Evolutionary conservation across 2,797 vertebrate genomes (phyloP), one percentile per base, ranked within the genome.

Genomic region (Fistularia tabacaria): DNA sequence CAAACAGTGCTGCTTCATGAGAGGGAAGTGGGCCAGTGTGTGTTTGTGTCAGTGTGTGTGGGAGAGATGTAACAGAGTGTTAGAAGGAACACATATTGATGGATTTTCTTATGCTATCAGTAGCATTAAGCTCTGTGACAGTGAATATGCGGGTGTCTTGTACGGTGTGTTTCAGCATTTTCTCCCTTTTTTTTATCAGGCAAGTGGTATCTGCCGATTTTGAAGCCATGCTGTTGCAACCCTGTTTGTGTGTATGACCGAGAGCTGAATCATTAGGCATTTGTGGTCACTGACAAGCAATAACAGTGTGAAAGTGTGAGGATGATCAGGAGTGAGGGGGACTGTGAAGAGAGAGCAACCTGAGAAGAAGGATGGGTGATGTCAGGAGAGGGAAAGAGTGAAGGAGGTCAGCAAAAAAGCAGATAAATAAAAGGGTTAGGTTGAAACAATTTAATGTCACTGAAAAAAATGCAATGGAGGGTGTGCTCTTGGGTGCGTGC

Each of bases 1-100:
- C 70, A 71, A 85, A 86, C 80, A 60, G 66, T 75, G 71, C 59
- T 66, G 77, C 79, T 86, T 83, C 73, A 79, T 70, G 59, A 68
- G 68, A 77, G 71, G 71, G 80, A 87, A 81, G 72, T 83, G 76
- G 85, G 85, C 82, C 85, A 85, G 62, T 13, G 63, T 63, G 63
- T 66, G 62, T 41, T n/a, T 55, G 64, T 63, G 64, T 55, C 54
- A 51, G 59, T 54, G 57, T 54, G 36, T 54, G 53, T 54, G 61
- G 36, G 75, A 13, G 64, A 71, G 58, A 64, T 73, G 69, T 51
- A 74, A 65, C 37, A n/a, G 61, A 66, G 69, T 52, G 54, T 70
- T 75, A 71, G 68, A 64, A 61, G 57, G 36, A 57, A 48, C 71
- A 74, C 49, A 62, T 56, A 62, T 60, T 80, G 73, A 73, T 13